Percentiles rank a stretch among this genome's conserved stretches.
Evolutionary conservation across 2,888 invertebrate genomes (phyloP).

Genomic region (Ferdinandea cuprea): DNA sequence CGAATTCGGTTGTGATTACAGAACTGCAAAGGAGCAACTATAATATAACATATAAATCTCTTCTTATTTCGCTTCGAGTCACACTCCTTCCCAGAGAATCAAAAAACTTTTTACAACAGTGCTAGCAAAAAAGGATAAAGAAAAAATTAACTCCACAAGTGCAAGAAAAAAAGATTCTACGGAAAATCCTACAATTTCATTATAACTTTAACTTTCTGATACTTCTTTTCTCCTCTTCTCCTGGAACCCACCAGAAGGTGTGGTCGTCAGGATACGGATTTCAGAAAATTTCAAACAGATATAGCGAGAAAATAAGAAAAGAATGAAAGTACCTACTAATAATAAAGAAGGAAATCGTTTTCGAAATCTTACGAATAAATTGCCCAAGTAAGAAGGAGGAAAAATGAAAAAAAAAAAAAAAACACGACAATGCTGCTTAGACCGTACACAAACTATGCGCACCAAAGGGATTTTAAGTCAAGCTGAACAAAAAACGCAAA

Average conservation of each 20-base stretch:
- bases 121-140: slow-evolving; percentile 12
- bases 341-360: slow-evolving; percentile 55
- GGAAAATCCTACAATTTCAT: slow-evolving; percentile 70
- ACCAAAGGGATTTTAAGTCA: slow-evolving; percentile 27
- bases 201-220: slow-evolving; percentile 66
- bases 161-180: slow-evolving; percentile 26
- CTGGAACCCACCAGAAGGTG: slow-evolving; percentile 1
- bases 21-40: slow-evolving; percentile 32
- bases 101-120: slow-evolving; percentile 41
- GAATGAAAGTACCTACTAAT: slow-evolving; percentile 51
- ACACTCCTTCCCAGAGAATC: slow-evolving; percentile 46
- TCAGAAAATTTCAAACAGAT: slow-evolving; percentile 49
- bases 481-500: slow-evolving; percentile 4
- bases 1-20: slow-evolving; percentile 43
- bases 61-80: slow-evolving; percentile 40
- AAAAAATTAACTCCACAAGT: slow-evolving; percentile 20
- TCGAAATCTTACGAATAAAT: slow-evolving; percentile 61
- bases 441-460: slow-evolving; percentile 23
- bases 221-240: not conserved
- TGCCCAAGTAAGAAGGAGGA: slow-evolving; percentile 11
- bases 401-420: too few species aligned
- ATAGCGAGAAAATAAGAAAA: slow-evolving; percentile 22
- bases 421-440: not conserved
- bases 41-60: slow-evolving; percentile 36
- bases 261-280: slow-evolving; percentile 24